Conservation (phyloP, 2,888 invertebrate species). For the Scaptomyza cyrtandrae region DNA sequence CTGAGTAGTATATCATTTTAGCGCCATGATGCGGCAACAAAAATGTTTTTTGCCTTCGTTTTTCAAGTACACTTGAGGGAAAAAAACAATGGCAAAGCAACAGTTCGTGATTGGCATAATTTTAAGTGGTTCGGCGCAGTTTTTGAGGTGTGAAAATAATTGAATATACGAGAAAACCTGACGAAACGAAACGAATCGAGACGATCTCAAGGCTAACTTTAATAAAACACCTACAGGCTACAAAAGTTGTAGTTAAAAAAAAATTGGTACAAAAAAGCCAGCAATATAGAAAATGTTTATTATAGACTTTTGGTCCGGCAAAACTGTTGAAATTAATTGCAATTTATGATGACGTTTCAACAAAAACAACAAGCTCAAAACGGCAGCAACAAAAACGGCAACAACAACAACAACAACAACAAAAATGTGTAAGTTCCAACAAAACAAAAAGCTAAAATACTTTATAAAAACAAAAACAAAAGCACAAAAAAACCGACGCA, state of each 20-base stretch:
- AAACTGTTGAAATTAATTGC: slow-evolving; percentile 78
- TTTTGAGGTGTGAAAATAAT: slow-evolving; percentile 76
- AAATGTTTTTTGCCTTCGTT: slow-evolving; percentile 31
- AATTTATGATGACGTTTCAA: slow-evolving; percentile 81
- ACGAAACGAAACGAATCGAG: slow-evolving; percentile 27
- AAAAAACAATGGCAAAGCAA: slow-evolving; percentile 38
- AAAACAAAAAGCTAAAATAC: slow-evolving; percentile 2
- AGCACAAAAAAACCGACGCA: slow-evolving; percentile 64
- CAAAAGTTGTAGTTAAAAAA: slow-evolving; percentile 11
- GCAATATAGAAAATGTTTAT: slow-evolving; percentile 39
- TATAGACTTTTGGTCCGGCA: slow-evolving; percentile 42
- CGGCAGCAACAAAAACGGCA: slow-evolving; percentile 27
- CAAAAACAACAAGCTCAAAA: slow-evolving; percentile 55
- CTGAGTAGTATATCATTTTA: slow-evolving; percentile 43
- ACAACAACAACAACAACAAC: slow-evolving; percentile 30
- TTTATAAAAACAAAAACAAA: slow-evolving; percentile 44
- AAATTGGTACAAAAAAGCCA: slow-evolving; percentile 14
- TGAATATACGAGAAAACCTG: slow-evolving; percentile 61
- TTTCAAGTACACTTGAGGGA: slow-evolving; percentile 55
- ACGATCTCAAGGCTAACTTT: slow-evolving; percentile 67
- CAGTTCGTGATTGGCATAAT: slow-evolving; percentile 75
- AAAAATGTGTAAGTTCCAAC: slow-evolving; percentile 63
- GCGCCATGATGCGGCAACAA: slow-evolving; percentile 62
- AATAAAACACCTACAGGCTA: slow-evolving; percentile 80
- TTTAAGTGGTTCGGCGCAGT: slow-evolving; percentile 62